A percentile compares a stretch with the other conserved stretches of the same genome.
These are phyloP conservation scores for Diceros bicornis DNA, from an alignment of 2,797 vertebrate species.

Conservation along the genomic window DNA sequence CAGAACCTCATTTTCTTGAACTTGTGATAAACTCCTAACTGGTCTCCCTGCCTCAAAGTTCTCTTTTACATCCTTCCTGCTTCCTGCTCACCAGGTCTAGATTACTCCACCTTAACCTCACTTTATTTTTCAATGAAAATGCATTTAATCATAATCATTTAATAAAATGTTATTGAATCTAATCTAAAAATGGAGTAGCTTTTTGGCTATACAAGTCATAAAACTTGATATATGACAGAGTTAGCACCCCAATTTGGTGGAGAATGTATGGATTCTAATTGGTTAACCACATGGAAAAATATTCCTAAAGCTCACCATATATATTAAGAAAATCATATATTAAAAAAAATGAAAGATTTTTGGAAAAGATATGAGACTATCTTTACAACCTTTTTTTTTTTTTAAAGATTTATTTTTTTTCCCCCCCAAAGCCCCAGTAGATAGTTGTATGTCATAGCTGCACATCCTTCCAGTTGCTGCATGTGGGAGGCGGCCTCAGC, in stretches of 20 bases:
- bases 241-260: neutral
- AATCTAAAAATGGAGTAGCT: neutral
- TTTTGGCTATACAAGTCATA: neutral
- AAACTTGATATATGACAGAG: slow-evolving; percentile 27
- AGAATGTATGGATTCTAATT: neutral
- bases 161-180: slow-evolving; percentile 35
- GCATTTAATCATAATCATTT: slow-evolving; percentile 27
- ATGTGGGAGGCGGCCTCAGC: too few relatives aligned
- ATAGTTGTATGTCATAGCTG: too few relatives aligned
- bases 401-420: too few relatives aligned
- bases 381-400: neutral
- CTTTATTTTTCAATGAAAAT: slow-evolving; percentile 51
- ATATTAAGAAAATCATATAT: slow-evolving; percentile 11
- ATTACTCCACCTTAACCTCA: slow-evolving; percentile 40
- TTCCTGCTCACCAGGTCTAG: neutral
- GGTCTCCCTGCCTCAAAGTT: neutral
- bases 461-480: too few relatives aligned
- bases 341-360: slow-evolving; percentile 3
- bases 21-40: slow-evolving; percentile 9
- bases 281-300: neutral
- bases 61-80: neutral
- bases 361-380: neutral
- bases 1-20: neutral
- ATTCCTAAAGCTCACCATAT: neutral
- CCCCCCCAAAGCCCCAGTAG: too few relatives aligned